These are phyloP conservation scores for Dicentrarchus labrax DNA, from an alignment of 2,113 vertebrate genomes.

Conservation along the genomic window DNA sequence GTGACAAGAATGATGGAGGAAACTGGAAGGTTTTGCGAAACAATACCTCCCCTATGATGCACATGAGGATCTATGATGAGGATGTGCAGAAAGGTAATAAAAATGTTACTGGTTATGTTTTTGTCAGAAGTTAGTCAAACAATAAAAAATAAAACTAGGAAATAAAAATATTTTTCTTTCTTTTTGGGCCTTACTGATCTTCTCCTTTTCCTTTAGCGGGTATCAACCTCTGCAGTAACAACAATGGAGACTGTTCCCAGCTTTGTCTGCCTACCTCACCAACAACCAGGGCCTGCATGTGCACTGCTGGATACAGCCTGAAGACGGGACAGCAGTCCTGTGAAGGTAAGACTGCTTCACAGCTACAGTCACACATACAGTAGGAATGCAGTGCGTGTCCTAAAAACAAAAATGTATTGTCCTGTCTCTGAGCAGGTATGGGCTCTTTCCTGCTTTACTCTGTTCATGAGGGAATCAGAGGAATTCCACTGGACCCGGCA, in stretches of 20 bases:
- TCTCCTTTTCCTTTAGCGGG: constrained; percentile 63
- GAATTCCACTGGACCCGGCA: constrained; percentile 93
- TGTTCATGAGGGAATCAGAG: constrained; percentile 95
- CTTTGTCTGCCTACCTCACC: constrained; percentile 94
- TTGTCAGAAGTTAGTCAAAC: background rate
- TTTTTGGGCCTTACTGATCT: background rate
- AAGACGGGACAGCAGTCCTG: constrained; percentile 94
- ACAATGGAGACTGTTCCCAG: constrained; percentile 96
- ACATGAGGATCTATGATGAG: constrained; percentile 98
- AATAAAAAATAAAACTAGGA: background rate
- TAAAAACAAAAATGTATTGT: constrained; percentile 9
- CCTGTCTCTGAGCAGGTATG: constrained; percentile 86
- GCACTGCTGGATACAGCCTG: constrained; percentile 96
- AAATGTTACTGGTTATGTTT: background rate
- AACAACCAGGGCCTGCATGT: constrained; percentile 94
- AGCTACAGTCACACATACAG: background rate
- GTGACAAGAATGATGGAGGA: constrained; percentile 91
- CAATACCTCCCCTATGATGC: constrained; percentile 96
- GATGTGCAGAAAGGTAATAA: constrained; percentile 83
- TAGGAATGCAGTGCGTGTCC: background rate
- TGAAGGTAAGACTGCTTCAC: constrained; percentile 84
- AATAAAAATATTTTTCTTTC: background rate
- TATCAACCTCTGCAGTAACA: constrained; percentile 93
- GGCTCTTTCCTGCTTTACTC: constrained; percentile 97
- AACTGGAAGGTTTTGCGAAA: constrained; percentile 90